Percentiles rank a stretch among this genome's conserved stretches.
Evolutionary conservation across 2,888 invertebrate genomes (phyloP).

Genomic region (Rambutsinella grinnellia): DNA sequence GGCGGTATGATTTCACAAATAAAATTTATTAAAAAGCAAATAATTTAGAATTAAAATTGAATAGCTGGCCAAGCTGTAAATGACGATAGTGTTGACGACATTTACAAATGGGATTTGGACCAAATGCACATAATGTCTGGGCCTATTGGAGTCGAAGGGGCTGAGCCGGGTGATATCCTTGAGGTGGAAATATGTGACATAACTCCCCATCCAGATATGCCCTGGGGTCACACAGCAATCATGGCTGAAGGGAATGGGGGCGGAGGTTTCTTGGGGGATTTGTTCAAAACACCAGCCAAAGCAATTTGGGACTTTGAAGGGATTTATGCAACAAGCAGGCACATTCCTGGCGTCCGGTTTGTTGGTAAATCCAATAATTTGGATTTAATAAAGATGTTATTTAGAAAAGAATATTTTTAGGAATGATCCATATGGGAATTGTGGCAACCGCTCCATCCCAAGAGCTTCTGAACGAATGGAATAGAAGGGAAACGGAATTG

Average conservation of each 20-base stretch:
- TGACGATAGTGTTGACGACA: slow-evolving; percentile 52
- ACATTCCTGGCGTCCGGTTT: slow-evolving; percentile 58
- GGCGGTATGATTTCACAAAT: slow-evolving; percentile 38
- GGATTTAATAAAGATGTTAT: no score
- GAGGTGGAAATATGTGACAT: slow-evolving; percentile 59
- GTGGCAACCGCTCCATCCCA: slow-evolving; percentile 55
- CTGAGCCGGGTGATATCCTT: slow-evolving; percentile 57
- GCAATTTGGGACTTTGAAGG: slow-evolving; percentile 62
- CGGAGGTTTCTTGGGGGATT: slow-evolving; percentile 54
- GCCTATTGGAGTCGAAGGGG: slow-evolving; percentile 55
- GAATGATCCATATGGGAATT: slow-evolving; percentile 60
- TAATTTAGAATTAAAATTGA: no score
- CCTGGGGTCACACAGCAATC: slow-evolving; percentile 48
- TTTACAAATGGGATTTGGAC: slow-evolving; percentile 27
- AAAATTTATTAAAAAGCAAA: no score
- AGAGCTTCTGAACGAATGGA: slow-evolving; percentile 56
- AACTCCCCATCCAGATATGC: slow-evolving; percentile 47
- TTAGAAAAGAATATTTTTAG: no score
- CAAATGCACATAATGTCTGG: slow-evolving; percentile 53
- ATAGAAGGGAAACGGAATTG: slow-evolving; percentile 49
- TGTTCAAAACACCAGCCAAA: slow-evolving; percentile 47
- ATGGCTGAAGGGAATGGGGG: slow-evolving; percentile 44
- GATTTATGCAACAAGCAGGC: slow-evolving; percentile 57
- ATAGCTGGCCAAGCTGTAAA: slow-evolving; percentile 58
- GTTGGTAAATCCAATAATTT: no score